Evolutionary conservation across 2,797 vertebrate genomes (phyloP), one percentile per base, ranked within the genome.

Genomic region (Tenualosa thibaudeaui): DNA sequence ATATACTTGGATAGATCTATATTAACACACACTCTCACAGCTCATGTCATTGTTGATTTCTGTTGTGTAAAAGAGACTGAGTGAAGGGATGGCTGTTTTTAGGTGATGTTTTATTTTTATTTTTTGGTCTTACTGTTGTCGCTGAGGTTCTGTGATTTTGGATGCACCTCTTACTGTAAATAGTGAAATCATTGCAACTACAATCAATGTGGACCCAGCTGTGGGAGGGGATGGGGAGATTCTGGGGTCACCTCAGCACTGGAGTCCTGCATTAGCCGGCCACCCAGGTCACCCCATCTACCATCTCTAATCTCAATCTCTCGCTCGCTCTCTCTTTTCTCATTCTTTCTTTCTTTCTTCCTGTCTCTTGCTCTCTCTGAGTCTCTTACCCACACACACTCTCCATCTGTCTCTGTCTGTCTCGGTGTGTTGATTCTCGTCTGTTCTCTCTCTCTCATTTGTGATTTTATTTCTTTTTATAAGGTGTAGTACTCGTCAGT

Each of bases 171-270:
- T 95, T 94, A 95, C 90, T 96, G 96, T 97, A 96, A 95, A 96
- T 97, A 97, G 90, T 93, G 90, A 89, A 78, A 49, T 95, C 95
- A 94, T 96, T 96, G 96, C 97, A 97, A 93, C 94, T 96, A 95
- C 96, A 97, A 96, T 97, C 96, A 96, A 90, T 84, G 92, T 90
- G 92, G 93, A 94, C 95, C 93, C 95, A 94, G 87, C 90, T 81
- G 88, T 90, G 92, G 90, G 84, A 81, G 81, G 40, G 12, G 40
- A 19, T 46, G 56, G 83, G 40, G 82, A 82, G 60, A 62, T 75
- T 81, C 83, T 75, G 81, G 50, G 7, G 58, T 84, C 83, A 37
- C 19, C 40, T 84, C 81, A 90, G 92, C 90, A 87, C 92, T 75
- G 68, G 68, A 75, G 68, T 43, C 37, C 68, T 75, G 68, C 68